Evolutionary conservation across 2,113 vertebrate species (phyloP).

Genomic region (Neotragus pygmaeus): DNA sequence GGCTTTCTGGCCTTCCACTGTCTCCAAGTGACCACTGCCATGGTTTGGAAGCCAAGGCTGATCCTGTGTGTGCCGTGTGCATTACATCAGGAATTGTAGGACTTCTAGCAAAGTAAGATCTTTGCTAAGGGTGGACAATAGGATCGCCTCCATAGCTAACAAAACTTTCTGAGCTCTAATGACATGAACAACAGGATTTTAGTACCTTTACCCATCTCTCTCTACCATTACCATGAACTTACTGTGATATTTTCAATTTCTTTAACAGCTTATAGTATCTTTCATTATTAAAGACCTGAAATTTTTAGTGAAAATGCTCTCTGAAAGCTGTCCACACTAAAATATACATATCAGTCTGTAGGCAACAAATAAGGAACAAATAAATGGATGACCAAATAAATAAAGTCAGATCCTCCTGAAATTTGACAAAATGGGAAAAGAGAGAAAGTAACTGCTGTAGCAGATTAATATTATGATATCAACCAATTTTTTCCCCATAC

Average conservation of each 20-base stretch:
- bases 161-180: background rate
- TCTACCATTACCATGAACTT: background rate
- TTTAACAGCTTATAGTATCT: background rate
- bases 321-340: background rate
- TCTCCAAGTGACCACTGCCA: background rate
- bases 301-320: background rate
- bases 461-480: background rate
- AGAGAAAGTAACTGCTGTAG: background rate
- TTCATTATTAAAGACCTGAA: background rate
- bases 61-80: background rate
- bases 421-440: background rate
- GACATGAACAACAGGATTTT: background rate
- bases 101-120: background rate
- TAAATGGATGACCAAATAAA: background rate
- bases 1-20: background rate
- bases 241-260: background rate
- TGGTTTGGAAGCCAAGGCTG: background rate
- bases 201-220: background rate
- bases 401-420: background rate
- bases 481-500: background rate
- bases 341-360: background rate
- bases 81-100: background rate
- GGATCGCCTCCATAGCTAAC: background rate
- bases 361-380: background rate
- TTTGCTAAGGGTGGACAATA: background rate